These are phyloP conservation scores for Emmelina monodactyla DNA, from an alignment of 2,888 invertebrate species.

Conservation along the genomic window DNA sequence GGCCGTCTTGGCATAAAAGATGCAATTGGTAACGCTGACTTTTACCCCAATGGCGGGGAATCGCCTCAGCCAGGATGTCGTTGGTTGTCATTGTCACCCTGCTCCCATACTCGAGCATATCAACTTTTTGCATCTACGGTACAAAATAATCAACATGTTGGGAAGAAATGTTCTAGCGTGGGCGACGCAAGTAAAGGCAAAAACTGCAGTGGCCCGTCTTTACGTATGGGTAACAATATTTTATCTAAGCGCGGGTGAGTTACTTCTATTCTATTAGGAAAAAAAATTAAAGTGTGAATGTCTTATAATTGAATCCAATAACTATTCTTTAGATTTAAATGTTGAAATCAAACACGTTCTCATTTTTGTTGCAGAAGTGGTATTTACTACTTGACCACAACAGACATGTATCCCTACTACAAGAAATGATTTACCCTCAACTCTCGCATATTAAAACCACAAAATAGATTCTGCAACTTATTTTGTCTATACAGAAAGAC, in stretches of 20 bases:
- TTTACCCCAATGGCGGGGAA: conserved; percentile 48
- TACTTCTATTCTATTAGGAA: too few species aligned
- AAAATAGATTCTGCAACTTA: too few species aligned
- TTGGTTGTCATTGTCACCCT: conserved; percentile 25
- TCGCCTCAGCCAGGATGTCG: conserved; percentile 42
- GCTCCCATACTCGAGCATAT: conserved; percentile 37
- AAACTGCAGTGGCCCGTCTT: conserved; percentile 23
- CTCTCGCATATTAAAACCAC: too few species aligned
- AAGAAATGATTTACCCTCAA: too few species aligned
- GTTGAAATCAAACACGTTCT: too few species aligned
- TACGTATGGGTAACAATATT: conserved; percentile 33
- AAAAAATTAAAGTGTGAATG: too few species aligned
- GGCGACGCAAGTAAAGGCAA: conserved; percentile 25
- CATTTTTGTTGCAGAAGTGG: too few species aligned
- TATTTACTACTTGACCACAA: too few species aligned
- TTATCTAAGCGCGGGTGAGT: conserved; percentile 25
- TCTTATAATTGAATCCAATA: too few species aligned
- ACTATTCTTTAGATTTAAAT: too few species aligned
- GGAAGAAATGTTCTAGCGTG: conserved; percentile 26
- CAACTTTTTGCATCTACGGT: conserved; percentile 36
- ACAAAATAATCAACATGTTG: conserved; percentile 29
- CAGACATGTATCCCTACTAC: too few species aligned
- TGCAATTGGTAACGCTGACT: conserved; percentile 33
- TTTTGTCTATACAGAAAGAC: too few species aligned
- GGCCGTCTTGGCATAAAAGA: conserved; percentile 36